These are phyloP conservation scores for Pterostichus madidus DNA, from an alignment of 2,888 invertebrate genomes.

Conservation along the genomic window DNA sequence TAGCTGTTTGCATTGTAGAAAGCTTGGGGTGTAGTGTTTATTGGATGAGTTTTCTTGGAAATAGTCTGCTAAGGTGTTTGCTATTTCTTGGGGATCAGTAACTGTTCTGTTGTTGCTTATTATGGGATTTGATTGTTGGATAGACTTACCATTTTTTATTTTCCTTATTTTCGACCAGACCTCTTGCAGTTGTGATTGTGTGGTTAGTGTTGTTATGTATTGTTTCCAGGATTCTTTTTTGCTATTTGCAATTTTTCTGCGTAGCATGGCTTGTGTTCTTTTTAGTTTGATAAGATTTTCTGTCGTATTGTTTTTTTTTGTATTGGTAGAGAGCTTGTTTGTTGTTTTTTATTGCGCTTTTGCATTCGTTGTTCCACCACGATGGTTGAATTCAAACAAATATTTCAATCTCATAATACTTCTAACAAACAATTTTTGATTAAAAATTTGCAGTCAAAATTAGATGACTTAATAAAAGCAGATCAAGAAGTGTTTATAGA, in stretches of 20 bases:
- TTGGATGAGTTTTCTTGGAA: constrained; percentile 6
- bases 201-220: not conserved
- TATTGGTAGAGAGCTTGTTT: constrained; percentile 19
- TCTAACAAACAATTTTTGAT: no score
- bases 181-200: not conserved
- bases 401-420: no score
- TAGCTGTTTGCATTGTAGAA: not conserved
- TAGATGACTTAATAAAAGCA: no score
- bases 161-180: constrained; percentile 13
- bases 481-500: no score
- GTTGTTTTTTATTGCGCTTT: not conserved
- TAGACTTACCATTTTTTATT: constrained; percentile 1
- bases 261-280: not conserved
- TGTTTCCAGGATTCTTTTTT: constrained; percentile 30
- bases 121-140: not conserved
- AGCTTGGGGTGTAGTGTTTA: not conserved
- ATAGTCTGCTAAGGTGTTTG: not conserved
- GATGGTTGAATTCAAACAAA: no score
- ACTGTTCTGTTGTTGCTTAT: not conserved
- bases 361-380: constrained; percentile 39
- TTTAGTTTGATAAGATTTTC: constrained; percentile 24
- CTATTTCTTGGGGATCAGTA: not conserved
- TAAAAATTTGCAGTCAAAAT: no score
- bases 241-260: constrained; percentile 25
- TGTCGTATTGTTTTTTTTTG: constrained; percentile 11